phyloP scores from a whole-genome alignment of 2,797 vertebrate genomes.

The Cottoperca gobio region DNA sequence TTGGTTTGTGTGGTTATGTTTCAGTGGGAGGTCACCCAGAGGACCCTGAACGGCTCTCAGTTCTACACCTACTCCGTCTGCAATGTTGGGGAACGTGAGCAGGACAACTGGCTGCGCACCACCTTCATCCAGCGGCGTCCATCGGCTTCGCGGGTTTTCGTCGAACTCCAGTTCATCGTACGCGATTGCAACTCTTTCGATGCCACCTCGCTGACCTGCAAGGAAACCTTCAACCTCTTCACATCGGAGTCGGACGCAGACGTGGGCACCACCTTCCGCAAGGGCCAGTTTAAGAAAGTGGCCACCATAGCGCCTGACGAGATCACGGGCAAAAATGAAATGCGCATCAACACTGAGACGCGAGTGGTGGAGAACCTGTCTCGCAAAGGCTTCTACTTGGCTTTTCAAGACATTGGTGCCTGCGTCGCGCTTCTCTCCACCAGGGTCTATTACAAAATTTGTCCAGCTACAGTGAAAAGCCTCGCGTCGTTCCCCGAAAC shows the following conservation, averaged over 20 bases:
- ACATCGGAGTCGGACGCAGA: slow-evolving; percentile 92
- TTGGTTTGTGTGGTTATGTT: slow-evolving; percentile 46
- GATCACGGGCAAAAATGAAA: slow-evolving; percentile 88
- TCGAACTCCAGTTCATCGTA: slow-evolving; percentile 94
- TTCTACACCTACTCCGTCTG: slow-evolving; percentile 96
- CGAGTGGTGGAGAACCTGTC: slow-evolving; percentile 89
- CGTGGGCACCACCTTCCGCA: slow-evolving; percentile 96
- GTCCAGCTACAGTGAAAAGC: slow-evolving; percentile 86
- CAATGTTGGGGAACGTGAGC: slow-evolving; percentile 91
- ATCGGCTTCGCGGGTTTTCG: slow-evolving; percentile 90
- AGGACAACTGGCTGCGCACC: slow-evolving; percentile 98
- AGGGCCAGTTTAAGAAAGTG: slow-evolving; percentile 92
- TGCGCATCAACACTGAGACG: slow-evolving; percentile 91
- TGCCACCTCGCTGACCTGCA: slow-evolving; percentile 89
- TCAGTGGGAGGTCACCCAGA: slow-evolving; percentile 96
- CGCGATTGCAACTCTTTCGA: slow-evolving; percentile 96
- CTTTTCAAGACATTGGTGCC: slow-evolving; percentile 96
- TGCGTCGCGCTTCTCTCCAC: slow-evolving; percentile 93
- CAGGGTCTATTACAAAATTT: slow-evolving; percentile 94
- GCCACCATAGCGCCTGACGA: slow-evolving; percentile 95
- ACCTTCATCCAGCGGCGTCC: slow-evolving; percentile 95
- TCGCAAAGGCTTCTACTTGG: slow-evolving; percentile 94
- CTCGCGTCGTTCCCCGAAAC: slow-evolving; percentile 92
- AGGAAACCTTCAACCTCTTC: slow-evolving; percentile 97
- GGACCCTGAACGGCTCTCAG: slow-evolving; percentile 89